Base-by-base conservation (phyloP, 2,888 invertebrate genomes). In the Tenthredo notha region DNA sequence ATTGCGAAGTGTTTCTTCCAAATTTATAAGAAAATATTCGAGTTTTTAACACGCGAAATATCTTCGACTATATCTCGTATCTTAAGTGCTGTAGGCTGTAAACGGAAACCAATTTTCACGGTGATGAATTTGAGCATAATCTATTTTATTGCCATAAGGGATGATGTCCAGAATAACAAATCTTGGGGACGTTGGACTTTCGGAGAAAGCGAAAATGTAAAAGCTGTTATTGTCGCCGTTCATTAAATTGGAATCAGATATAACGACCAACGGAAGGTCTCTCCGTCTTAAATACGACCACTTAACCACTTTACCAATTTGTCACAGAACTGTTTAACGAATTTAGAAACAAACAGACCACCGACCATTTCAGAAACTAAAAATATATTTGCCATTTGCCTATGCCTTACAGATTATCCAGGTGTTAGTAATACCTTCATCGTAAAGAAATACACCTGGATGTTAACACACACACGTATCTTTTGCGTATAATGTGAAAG, bases 191-290 rank as follows among this genome's bases (percentile, higher is more conserved):
- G 5, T 6, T 1, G 33, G 18, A n/a, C 33, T 54, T 54, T 77
- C 21, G 33, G 77, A 33, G 6, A 4, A 54, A 33, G 54, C 33
- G 47, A 29, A 50, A 29, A 54, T 18, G 18, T 50, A 29, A 54
- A 77, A 47, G 77, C 50, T 54, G 77, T 50, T 50, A 33, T 77
- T 77, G 33, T 50, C 77, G 33, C 21, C 54, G 77, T 77, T 77
- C 15, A 54, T 77, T 9, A 33, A 77, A 77, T 50, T 54, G 18
- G 77, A 77, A 50, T 50, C 77, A n/a, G 50, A 54, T 50, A 77
- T 54, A 33, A 77, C 25, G 77, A 77, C 29, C 40, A 43, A 6
- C 40, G n/a, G n/a, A 43, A 74, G 40, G 74, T 74, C 43, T 2
- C 74, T 74, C 40, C 43, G 74, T 74, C 43, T 40, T 43, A 21